phyloP scores from a whole-genome alignment of 2,113 vertebrate genomes.

The Pyxicephalus adspersus region DNA sequence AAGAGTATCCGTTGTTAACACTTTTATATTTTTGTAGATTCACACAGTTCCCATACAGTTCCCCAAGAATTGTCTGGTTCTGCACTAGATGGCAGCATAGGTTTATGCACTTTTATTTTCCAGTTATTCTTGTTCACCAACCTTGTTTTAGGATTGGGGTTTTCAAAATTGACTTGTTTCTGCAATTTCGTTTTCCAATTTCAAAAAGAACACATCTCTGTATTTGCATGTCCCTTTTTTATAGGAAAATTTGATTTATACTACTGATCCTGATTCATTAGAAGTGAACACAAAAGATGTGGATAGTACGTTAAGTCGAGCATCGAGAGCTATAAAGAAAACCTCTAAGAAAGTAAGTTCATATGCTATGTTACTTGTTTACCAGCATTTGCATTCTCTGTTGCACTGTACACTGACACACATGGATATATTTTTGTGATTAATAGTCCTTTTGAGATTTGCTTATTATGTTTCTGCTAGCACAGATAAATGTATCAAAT shows the following conservation, averaged over 20 bases:
- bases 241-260: slow-evolving; percentile 93
- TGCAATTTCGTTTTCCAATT: slow-evolving; percentile 16
- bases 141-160: slow-evolving; percentile 26
- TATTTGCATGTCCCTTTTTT: slow-evolving; percentile 39
- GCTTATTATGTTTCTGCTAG: no score
- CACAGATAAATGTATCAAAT: no score
- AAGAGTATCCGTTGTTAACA: no score
- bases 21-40: no score
- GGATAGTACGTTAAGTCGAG: slow-evolving; percentile 98
- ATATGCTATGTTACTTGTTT: not conserved
- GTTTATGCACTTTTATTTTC: slow-evolving; percentile 43
- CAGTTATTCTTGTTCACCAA: not conserved
- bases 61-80: not conserved
- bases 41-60: no score
- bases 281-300: slow-evolving; percentile 98
- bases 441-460: no score
- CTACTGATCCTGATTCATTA: slow-evolving; percentile 88
- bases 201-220: not conserved
- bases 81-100: slow-evolving; percentile 68
- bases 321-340: slow-evolving; percentile 96
- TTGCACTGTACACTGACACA: no score
- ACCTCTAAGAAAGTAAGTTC: slow-evolving; percentile 92
- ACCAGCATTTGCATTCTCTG: no score
- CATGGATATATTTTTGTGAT: no score
- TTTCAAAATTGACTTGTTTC: slow-evolving; percentile 32